These are phyloP conservation scores for Stylophora pistillata DNA, from an alignment of 64 coral and sea anemone species.

Conservation along the genomic window DNA sequence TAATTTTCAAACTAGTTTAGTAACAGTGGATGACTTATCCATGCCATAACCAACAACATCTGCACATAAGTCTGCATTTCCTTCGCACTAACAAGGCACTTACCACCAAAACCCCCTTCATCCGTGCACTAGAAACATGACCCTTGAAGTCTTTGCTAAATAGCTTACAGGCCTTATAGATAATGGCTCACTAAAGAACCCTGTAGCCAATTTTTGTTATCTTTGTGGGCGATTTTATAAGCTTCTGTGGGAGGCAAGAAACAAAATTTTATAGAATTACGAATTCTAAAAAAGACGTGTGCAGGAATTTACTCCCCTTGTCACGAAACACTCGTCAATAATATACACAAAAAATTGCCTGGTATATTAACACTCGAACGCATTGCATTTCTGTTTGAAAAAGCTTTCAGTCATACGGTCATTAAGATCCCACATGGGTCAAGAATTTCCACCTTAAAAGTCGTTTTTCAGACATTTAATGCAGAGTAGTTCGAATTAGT, in stretches of 20 bases:
- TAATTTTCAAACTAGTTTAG: too few species aligned
- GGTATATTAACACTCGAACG: slow-evolving; percentile 17
- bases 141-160: not conserved
- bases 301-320: slow-evolving; percentile 24
- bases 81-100: not conserved
- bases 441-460: slow-evolving; percentile 14
- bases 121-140: slow-evolving; percentile 16
- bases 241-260: not conserved
- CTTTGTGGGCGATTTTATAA: not conserved
- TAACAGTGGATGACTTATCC: too few species aligned
- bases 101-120: not conserved
- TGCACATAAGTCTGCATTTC: not conserved
- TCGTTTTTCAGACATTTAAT: not conserved
- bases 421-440: slow-evolving; percentile 5
- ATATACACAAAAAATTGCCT: slow-evolving; percentile 1
- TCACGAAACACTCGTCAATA: slow-evolving; percentile 23
- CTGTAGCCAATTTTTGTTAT: not conserved
- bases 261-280: not conserved
- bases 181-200: not conserved
- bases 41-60: not conserved
- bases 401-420: slow-evolving; percentile 9
- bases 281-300: not conserved
- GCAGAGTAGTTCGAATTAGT: not conserved
- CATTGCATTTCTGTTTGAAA: not conserved
- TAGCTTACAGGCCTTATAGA: not conserved